Evolutionary conservation across 2,797 vertebrate species (phyloP), one percentile per base, ranked within the genome.

Genomic region (Tangara arthus): DNA sequence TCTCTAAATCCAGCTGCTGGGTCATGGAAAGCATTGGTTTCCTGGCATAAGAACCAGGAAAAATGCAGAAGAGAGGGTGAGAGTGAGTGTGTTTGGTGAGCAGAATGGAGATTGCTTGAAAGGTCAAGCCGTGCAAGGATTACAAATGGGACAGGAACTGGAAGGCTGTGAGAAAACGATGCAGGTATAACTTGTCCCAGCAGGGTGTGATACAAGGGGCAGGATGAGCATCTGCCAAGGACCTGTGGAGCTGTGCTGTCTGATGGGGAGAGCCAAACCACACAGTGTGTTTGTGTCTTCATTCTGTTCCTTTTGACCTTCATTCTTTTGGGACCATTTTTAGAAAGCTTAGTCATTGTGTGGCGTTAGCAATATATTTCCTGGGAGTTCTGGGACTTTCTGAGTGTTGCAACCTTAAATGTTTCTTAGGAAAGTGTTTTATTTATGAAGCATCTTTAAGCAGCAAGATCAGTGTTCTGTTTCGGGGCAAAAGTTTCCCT

Each of bases 341-440:
- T 92, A 89, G 95, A 93, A 94, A 63, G 47, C 59, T 96, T 87
- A 90, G 63, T 96, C 83, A 82, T 3, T 55, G n/a, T 37, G 55
- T 79, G 70, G 30, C 1, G 0, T 82, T 79, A 87, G 73, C 47
- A 95, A 59, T 65, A 24, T 15, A n/a, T 89, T 84, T 95, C 73
- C 52, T 79, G 63, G 86, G 89, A 94, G 28, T 93, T 87, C 90
- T 89, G 42, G 71, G 89, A 82, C 83, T 76, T 92, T 89, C 52
- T 89, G 42, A 8, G 21, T 84, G 72, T 92, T 94, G 86, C 66
- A 90, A 90, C 47, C 41, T 87, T 75, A 35, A 41, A 19, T 24
- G 16, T 84, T 79, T 87, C 17, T 70, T 73, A 41, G 66, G 41
- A 70, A 76, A 89, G 2, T 21, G 24, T 86, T 95, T 93, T 90